phyloP scores from a whole-genome alignment of 2,113 vertebrate genomes.

The Petaurus breviceps region DNA sequence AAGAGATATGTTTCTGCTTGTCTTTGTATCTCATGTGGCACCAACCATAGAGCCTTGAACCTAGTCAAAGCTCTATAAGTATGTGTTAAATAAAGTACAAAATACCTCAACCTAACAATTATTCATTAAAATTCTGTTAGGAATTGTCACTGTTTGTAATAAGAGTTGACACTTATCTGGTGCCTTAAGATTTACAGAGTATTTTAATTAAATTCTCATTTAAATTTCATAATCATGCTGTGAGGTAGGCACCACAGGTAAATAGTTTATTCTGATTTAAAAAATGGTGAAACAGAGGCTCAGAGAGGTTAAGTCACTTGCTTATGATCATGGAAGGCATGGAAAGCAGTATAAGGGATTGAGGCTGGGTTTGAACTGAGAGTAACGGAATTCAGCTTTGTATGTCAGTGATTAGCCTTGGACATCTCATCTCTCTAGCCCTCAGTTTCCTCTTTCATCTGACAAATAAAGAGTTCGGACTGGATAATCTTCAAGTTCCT shows the following conservation, averaged over 20 bases:
- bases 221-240: neutral
- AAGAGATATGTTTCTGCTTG: neutral
- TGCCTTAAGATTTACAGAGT: neutral
- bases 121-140: neutral
- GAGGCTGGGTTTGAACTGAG: neutral
- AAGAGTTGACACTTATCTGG: neutral
- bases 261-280: neutral
- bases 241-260: neutral
- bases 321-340: constrained; percentile 12
- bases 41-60: neutral
- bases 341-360: constrained; percentile 4
- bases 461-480: neutral
- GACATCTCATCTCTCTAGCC: neutral
- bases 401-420: neutral
- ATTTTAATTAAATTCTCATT: neutral
- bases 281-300: constrained; percentile 23
- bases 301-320: constrained; percentile 18
- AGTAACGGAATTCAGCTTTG: neutral
- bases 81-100: neutral
- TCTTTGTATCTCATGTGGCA: neutral
- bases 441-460: neutral
- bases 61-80: neutral
- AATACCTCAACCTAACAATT: no score
- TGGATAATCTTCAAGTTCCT: neutral
- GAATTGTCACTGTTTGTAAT: neutral